Conservation (phyloP, 2,797 vertebrate species). For the Leontopithecus rosalia region DNA sequence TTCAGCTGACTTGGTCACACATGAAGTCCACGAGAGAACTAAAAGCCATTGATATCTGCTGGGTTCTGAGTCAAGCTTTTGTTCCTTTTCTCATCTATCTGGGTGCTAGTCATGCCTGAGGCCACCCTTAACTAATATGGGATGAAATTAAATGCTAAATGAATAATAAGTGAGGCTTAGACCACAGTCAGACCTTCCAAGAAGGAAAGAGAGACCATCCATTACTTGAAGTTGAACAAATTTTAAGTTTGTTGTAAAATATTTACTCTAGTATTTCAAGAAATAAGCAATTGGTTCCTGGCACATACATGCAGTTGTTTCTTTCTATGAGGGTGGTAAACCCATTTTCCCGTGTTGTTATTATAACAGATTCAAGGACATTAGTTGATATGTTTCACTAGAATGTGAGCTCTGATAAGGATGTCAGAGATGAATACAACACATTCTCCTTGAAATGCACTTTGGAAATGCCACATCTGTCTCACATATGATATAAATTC, state of each 20-base stretch:
- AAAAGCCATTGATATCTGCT: neutral
- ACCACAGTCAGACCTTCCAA: neutral
- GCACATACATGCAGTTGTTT: neutral
- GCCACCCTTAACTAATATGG: neutral
- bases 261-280: neutral
- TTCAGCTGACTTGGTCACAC: neutral
- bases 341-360: neutral
- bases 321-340: neutral
- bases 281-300: constrained; percentile 1
- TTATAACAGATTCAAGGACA: neutral
- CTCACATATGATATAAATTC: neutral
- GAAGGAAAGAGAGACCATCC: neutral
- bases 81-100: neutral
- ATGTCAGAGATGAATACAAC: neutral
- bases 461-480: neutral
- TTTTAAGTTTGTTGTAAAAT: neutral
- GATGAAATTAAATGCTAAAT: neutral
- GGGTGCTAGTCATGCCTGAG: neutral
- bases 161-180: neutral
- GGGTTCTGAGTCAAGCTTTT: neutral
- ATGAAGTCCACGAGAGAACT: neutral
- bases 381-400: neutral
- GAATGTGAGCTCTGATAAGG: neutral
- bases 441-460: neutral
- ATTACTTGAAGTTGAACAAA: neutral